phyloP scores from a whole-genome alignment of 2,113 vertebrate species.

The Todiramphus saurophagus region DNA sequence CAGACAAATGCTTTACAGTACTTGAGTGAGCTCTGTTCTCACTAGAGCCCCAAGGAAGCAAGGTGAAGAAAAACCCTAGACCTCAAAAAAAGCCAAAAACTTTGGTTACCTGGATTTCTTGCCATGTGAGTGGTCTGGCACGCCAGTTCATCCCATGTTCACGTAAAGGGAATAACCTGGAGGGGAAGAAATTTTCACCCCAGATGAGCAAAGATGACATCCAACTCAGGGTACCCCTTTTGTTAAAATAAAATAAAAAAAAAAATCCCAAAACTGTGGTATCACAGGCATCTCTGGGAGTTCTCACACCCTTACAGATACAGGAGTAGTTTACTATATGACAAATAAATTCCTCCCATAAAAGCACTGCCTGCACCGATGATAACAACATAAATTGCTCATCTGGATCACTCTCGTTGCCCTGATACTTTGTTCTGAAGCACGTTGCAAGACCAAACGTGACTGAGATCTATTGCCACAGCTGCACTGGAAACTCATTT shows the following conservation, averaged over 20 bases:
- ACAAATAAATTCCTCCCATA: background rate
- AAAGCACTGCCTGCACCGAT: background rate
- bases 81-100: background rate
- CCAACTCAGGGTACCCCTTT: background rate
- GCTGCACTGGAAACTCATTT: background rate
- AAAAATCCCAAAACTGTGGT: background rate
- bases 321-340: background rate
- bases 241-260: background rate
- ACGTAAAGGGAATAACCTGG: slow-evolving; percentile 93
- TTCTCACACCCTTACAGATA: background rate
- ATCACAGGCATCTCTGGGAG: background rate
- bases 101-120: slow-evolving; percentile 86
- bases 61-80: background rate
- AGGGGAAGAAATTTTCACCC: background rate
- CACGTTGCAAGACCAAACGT: background rate
- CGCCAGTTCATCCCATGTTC: slow-evolving; percentile 92
- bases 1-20: background rate
- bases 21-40: background rate
- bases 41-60: background rate
- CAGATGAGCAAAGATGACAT: background rate
- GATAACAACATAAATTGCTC: background rate
- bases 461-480: background rate
- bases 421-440: background rate
- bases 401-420: background rate
- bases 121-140: slow-evolving; percentile 86